Conservation (phyloP, 2,888 invertebrate genomes). For the Schizaphis graminum region DNA sequence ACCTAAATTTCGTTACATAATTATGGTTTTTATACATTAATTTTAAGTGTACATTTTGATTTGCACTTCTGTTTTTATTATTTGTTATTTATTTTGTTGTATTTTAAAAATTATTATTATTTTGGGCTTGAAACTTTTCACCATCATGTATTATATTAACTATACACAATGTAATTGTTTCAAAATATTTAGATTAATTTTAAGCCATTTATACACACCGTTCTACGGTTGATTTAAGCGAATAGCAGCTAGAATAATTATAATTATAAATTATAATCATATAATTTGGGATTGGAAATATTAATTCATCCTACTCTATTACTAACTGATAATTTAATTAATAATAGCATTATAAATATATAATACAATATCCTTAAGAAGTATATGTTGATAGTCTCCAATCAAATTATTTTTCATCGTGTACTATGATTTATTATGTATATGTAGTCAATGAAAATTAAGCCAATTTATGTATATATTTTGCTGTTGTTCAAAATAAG, state of each 20-base stretch:
- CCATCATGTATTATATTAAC: neutral
- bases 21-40: neutral
- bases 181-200: constrained; percentile 12
- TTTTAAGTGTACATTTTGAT: neutral
- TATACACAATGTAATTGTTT: neutral
- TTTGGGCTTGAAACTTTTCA: neutral
- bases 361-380: no score
- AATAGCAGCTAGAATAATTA: neutral
- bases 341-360: neutral
- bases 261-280: neutral
- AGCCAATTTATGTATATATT: neutral
- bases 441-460: neutral
- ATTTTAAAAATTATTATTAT: neutral
- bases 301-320: neutral
- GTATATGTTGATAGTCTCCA: neutral
- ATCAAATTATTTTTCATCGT: neutral
- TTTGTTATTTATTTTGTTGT: neutral
- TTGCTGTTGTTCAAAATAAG: neutral
- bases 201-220: no score
- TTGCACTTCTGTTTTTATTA: no score
- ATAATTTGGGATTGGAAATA: neutral
- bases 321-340: neutral
- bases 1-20: neutral
- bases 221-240: neutral
- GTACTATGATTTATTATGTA: neutral